phyloP scores from a whole-genome alignment of 2,888 invertebrate genomes.

The Abrostola tripartita region DNA sequence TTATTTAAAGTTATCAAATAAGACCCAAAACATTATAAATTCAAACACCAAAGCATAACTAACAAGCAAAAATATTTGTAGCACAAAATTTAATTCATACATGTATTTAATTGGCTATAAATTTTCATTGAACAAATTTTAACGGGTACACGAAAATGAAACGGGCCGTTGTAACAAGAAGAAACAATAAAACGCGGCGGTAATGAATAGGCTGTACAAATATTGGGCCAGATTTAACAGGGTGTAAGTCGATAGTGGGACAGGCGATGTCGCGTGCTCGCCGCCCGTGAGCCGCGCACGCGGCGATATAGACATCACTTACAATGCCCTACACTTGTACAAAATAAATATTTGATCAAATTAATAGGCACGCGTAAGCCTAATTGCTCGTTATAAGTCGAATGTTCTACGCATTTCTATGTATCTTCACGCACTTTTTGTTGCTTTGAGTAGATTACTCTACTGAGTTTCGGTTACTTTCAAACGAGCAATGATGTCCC shows the following conservation, averaged over 20 bases:
- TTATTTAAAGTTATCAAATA: conserved; percentile 32
- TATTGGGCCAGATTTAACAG: conserved; percentile 85
- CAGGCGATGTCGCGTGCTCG: conserved; percentile 83
- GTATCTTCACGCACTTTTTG: conserved; percentile 10
- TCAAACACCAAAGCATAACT: conserved; percentile 35
- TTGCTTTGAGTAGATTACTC: not conserved
- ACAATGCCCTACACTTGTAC: conserved; percentile 67
- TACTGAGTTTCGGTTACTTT: not conserved
- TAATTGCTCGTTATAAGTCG: conserved; percentile 41
- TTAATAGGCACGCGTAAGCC: conserved; percentile 55
- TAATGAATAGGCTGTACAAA: conserved; percentile 86
- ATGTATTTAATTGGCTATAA: conserved; percentile 63
- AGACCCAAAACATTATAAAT: conserved; percentile 34
- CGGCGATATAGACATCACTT: conserved; percentile 78
- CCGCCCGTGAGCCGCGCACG: conserved; percentile 70
- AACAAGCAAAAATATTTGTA: conserved; percentile 53
- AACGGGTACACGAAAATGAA: conserved; percentile 69
- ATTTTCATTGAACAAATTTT: conserved; percentile 74
- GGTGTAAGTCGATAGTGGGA: conserved; percentile 85
- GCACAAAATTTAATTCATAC: conserved; percentile 58
- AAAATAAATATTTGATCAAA: conserved; percentile 67
- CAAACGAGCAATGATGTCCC: not conserved
- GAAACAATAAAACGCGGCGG: conserved; percentile 80
- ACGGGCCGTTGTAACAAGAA: conserved; percentile 68
- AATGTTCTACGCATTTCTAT: conserved; percentile 14